A percentile compares a stretch with the other conserved stretches of the same genome.
These are phyloP conservation scores for Nasonia vitripennis DNA, from an alignment of 1,140 invertebrate species.

Conservation along the genomic window DNA sequence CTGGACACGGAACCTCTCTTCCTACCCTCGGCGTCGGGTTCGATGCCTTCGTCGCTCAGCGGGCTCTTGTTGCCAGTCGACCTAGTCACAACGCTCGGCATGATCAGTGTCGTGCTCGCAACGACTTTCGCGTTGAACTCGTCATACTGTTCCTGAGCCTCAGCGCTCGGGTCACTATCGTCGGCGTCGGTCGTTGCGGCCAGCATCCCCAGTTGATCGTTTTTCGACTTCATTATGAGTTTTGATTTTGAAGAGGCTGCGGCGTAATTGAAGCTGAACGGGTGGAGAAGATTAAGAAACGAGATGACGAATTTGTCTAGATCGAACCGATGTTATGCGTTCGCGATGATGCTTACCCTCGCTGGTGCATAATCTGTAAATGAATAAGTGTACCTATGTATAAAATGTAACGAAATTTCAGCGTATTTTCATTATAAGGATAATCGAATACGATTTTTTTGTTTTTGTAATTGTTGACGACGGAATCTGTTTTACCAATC, in stretches of 20 bases:
- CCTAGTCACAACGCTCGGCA: neutral
- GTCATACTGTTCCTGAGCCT: conserved; percentile 64
- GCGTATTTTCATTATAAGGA: too few relatives aligned
- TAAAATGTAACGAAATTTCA: too few relatives aligned
- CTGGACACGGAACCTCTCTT: conserved; percentile 56
- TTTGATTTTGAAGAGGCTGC: too few relatives aligned
- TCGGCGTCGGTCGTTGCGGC: neutral
- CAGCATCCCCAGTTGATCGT: neutral
- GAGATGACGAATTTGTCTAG: neutral
- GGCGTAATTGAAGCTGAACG: too few relatives aligned
- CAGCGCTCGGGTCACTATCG: neutral
- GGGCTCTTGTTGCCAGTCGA: conserved; percentile 61
- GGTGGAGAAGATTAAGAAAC: neutral
- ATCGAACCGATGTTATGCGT: too few relatives aligned
- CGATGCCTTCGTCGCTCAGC: conserved; percentile 69
- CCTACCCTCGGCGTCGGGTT: conserved; percentile 61
- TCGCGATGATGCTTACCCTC: too few relatives aligned
- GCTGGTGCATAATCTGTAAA: neutral
- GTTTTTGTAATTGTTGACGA: too few relatives aligned
- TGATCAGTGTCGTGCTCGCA: conserved; percentile 53
- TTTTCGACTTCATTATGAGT: conserved; percentile 13
- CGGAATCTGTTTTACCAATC: too few relatives aligned
- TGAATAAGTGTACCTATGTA: neutral
- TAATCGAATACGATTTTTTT: too few relatives aligned
- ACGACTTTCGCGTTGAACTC: conserved; percentile 59